These are phyloP conservation scores for Leptocoma aspasia DNA, from an alignment of 2,113 vertebrate genomes.

Conservation along the genomic window DNA sequence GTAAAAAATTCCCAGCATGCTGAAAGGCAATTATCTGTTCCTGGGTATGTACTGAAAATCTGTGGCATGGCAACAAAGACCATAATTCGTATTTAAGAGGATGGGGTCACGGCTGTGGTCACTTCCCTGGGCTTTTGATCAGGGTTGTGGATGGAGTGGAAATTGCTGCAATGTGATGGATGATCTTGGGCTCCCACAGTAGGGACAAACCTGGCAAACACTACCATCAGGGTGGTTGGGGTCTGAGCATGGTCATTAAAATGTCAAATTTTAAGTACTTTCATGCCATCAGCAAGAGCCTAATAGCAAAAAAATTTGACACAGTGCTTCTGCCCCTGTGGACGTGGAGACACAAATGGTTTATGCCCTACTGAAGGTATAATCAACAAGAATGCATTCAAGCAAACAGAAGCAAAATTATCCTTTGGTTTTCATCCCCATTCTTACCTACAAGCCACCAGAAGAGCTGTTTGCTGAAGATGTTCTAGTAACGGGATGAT, in stretches of 20 bases:
- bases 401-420: background rate
- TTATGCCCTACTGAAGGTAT: background rate
- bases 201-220: background rate
- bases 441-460: background rate
- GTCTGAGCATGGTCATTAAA: background rate
- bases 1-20: background rate
- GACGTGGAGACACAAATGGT: background rate
- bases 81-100: background rate
- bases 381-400: background rate
- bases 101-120: background rate
- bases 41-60: background rate
- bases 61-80: background rate
- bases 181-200: background rate
- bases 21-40: slow-evolving; percentile 3
- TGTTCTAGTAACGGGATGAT: background rate
- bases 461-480: background rate
- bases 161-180: background rate
- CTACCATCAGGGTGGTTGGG: background rate
- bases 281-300: background rate
- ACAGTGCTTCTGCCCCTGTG: background rate
- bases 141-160: background rate
- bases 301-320: background rate
- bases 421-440: background rate
- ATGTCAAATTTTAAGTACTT: background rate
- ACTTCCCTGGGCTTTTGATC: background rate